Base-by-base conservation (phyloP, 53 echinoderm and acorn worm genomes). In the Arbacia lixula region DNA sequence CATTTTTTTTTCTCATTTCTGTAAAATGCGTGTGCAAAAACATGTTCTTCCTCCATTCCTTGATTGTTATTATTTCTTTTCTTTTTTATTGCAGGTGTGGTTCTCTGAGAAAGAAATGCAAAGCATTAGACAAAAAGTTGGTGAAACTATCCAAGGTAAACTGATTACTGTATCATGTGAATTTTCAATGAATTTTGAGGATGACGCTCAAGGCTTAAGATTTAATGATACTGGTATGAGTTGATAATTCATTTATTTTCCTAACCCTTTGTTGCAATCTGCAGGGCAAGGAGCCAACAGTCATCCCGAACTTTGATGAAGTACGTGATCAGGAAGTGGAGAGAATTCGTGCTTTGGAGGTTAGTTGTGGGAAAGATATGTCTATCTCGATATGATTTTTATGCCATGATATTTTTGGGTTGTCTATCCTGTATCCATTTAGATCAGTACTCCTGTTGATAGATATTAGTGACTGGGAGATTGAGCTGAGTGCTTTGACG, bases 281-380 rank as follows among this genome's bases (percentile, higher is more conserved):
- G 6, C 50, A 90, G 94, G 88, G 91, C 17, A 90, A 94, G 54
- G 94, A 96, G 60, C 76, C 93, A 51, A 63, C 72, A 4, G 54
- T 87, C 31, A 85, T 87, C 6, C 91, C 65, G 38, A 85, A 76
- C 28, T 96, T 96, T 88, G 90, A 96, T 83, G 93, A 93, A 53
- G 66, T 57, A 26, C 93, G 93, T 53, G 81, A 85, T 34, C 87
- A 90, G 21, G 96, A 96, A 76, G 36, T 89, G 31, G 87, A 89
- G 37, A 66, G 96, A 49, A 72, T 94, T 28, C 67, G 53, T 57
- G 76, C 58, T 40, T 58, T 96, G 19, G 87, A 89, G 93, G 96
- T 96, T 88, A 72, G 69, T n/a, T n/a, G n/a, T n/a, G n/a, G n/a
- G n/a, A n/a, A n/a, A n/a, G n/a, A n/a, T n/a, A n/a, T n/a, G n/a